Evolutionary conservation across 35 echinoderm and acorn worm genomes (phyloP), one percentile per base, ranked within the genome.

Genomic region (Ophiothrix spiculata): DNA sequence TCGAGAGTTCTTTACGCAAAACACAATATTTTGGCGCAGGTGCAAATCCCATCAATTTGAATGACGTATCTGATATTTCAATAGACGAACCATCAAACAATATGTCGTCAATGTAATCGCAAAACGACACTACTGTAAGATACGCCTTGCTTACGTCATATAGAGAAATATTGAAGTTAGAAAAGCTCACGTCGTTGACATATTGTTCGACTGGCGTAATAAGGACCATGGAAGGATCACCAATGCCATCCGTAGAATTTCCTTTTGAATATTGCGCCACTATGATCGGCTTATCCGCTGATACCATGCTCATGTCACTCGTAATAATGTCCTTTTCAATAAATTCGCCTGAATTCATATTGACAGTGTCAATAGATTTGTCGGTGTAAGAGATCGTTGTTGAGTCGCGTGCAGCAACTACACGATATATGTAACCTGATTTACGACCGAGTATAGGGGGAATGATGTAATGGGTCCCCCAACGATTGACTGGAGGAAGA

Each of bases 251-350:
- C n/a, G n/a, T n/a, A n/a, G n/a, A n/a, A n/a, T n/a, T n/a, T n/a
- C 78, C 78, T 39, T 80, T 80, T 19, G 36, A 39, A 29, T n/a
- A 80, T 38, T 80, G 78, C 78, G 31, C 78, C 11, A 80, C 78
- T 13, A 80, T 36, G 32, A 80, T 15, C 31, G 78, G 78, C 36
- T 35, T 80, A 25, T 32, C 32, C 1, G 78, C 32, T 0, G 36
- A 39, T 37, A 80, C 31, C 36, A 80, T 8, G 33, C 36, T 39
- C n/a, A 37, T 25, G 31, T 13, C n/a, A 29, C 23, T 37, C 36
- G 16, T 39, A 19, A 39, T 35, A 11, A 36, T 39, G 37, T 80
- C 78, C 78, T 39, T 39, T 0, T 41, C 37, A 39, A 36, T 28
- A 15, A 39, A 80, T 23, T 80, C 78, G 17, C 78, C 78, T 13